Evolutionary conservation across 2,113 vertebrate genomes (phyloP), one percentile per base, ranked within the genome.

Genomic region (Anolis carolinensis): DNA sequence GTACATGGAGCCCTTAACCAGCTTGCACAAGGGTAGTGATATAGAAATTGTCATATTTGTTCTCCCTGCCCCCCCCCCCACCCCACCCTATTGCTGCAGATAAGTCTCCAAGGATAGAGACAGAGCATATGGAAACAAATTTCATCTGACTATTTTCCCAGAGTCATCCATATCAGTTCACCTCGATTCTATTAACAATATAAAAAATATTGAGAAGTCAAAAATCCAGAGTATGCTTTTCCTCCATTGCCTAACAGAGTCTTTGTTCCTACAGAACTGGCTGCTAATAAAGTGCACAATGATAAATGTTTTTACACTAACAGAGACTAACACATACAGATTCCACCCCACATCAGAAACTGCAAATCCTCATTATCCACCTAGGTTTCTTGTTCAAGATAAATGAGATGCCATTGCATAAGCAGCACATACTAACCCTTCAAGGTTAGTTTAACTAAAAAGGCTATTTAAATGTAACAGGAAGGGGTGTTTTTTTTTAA

Each of bases 371-470:
- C 89, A 87, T 91, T 91, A 92, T 85, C 89, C 84, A 10, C 55
- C 89, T 23, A 90, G 85, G 89, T 94, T 94, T 81, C 81, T 93
- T 91, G 80, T 85, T 91, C 81, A 78, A 85, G 82, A 89, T 94
- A 90, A 94, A 94, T 94, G 89, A 92, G 89, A 92, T 92, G 89
- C 83, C 90, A 90, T 76, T 27, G 8, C 32, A 79, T 88, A 94
- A 94, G 83, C 84, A 92, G 86, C 90, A 89, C 92, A 88, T 89
- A 89, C 52, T 83, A 90, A 88, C 86, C 90, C 92, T 89, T 92
- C 90, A 95, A 95, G 93, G 91, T 94, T 94, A 94, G 81, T 94
- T 93, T 94, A 94, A 94, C 92, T 93, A 95, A 95, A 91, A 91
- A 95, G 92, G 90, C 95, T 92, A 94, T 95, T 92, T 94, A 95